Conservation (phyloP, 2,797 vertebrate species). For the Spinus pinus region DNA sequence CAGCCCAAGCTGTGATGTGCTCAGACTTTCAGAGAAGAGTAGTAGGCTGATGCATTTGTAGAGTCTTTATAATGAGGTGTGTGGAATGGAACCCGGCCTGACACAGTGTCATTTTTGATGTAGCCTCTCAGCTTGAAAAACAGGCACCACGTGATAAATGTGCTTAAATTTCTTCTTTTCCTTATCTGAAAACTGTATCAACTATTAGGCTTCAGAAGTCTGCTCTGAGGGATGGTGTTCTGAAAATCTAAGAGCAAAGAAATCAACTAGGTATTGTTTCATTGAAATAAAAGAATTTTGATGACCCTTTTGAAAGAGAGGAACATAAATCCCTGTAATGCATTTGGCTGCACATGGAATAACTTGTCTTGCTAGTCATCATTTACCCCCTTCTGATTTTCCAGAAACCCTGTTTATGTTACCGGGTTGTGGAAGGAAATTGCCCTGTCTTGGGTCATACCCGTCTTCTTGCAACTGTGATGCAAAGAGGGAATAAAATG, state of each 20-base stretch:
- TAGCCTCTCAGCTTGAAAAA: neutral
- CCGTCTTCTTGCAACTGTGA: neutral
- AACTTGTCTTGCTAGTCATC: neutral
- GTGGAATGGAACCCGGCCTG: neutral
- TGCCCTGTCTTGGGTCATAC: neutral
- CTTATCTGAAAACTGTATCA: neutral
- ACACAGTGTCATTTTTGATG: rapidly evolving
- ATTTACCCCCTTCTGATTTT: neutral
- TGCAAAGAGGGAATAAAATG: neutral
- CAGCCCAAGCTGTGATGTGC: neutral
- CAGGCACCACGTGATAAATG: neutral
- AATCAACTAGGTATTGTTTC: neutral
- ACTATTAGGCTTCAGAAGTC: neutral
- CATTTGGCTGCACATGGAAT: neutral
- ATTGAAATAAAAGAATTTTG: neutral
- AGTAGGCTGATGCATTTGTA: neutral
- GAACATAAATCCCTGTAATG: neutral
- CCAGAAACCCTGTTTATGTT: neutral
- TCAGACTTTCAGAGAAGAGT: neutral
- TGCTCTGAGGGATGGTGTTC: neutral
- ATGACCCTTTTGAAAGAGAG: neutral
- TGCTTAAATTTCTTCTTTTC: neutral
- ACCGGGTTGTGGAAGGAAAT: neutral
- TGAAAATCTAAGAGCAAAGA: neutral
- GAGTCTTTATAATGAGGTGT: neutral